Evolutionary conservation across 2,888 invertebrate species (phyloP), one percentile per base, ranked within the genome.

Genomic region (Temnothorax rugatulus): DNA sequence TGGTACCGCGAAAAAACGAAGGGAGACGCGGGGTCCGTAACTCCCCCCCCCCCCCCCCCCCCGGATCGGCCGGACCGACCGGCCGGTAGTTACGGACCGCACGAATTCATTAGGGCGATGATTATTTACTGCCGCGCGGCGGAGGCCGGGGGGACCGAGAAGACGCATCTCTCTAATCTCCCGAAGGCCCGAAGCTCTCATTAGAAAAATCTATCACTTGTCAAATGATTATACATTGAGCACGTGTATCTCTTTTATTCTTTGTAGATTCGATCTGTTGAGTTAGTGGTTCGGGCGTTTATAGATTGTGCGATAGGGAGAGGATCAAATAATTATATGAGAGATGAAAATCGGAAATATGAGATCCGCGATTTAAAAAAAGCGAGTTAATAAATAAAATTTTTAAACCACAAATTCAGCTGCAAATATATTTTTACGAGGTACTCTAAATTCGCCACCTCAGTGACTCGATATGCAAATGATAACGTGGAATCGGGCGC

Each of bases 391-490:
- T 61, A 34, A 61, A 47, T 25, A 4, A 38, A 13, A 25, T 34
- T 34, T 50, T 74, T 4, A 13, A 34, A 63, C 52, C 57, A 63
- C 29, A 73, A 54, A 85, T 87, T 68, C 86, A 84, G 44, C 52
- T 47, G 50, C 71, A 82, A 81, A 73, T n/a, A 21, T 63, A 38
- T 63, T 38, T 84, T 83, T 64, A 25, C 50, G 52, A 63, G 63
- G 7, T 47, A 71, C 79, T 64, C 82, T 84, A 88, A 34, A 88
- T 90, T 88, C 89, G 89, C 87, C 69, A 75, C 74, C 82, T 89
- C 89, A 89, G 87, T 85, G 86, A 90, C 75, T 82, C 79, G 83
- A 82, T 89, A 90, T 90, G 89, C 85, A 86, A 90, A 90, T 87
- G 76, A 63, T 69, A 61, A 34, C 54, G 34, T 63, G 38, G 73